Evolutionary conservation across 2,113 vertebrate species (phyloP).

Genomic region (Thermophis baileyi): DNA sequence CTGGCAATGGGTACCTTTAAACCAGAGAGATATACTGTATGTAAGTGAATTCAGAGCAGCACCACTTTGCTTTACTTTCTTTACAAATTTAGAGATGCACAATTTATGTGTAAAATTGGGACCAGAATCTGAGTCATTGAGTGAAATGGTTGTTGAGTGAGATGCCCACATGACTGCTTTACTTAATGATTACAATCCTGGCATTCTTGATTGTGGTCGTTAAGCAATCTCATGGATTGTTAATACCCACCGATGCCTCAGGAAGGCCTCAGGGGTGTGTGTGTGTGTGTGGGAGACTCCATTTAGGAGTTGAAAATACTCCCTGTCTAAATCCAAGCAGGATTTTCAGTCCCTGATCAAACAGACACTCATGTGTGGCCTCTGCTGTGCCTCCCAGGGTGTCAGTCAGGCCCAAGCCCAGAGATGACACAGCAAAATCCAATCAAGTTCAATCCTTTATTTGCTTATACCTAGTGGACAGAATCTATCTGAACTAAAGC

Average conservation of each 20-base stretch:
- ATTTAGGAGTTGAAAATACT: background rate
- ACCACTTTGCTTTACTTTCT: background rate
- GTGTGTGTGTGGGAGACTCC: background rate
- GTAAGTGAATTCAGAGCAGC: background rate
- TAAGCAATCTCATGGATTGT: background rate
- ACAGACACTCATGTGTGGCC: background rate
- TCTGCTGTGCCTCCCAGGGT: background rate
- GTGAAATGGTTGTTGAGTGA: background rate
- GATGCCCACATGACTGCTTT: background rate
- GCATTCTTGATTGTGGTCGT: background rate
- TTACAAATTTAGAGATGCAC: background rate
- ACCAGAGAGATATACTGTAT: background rate
- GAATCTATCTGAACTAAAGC: background rate
- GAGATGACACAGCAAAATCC: background rate
- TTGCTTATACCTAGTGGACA: background rate
- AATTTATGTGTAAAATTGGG: background rate
- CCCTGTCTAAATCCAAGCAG: background rate
- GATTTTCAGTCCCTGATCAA: background rate
- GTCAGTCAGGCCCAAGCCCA: background rate
- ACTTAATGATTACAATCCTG: background rate
- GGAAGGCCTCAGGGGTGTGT: background rate
- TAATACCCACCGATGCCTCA: background rate
- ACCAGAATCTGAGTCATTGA: background rate
- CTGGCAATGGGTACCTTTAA: background rate
- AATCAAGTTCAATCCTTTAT: background rate